These are phyloP conservation scores for Odontamblyopus rebecca DNA, from an alignment of 2,797 vertebrate species.

Conservation along the genomic window DNA sequence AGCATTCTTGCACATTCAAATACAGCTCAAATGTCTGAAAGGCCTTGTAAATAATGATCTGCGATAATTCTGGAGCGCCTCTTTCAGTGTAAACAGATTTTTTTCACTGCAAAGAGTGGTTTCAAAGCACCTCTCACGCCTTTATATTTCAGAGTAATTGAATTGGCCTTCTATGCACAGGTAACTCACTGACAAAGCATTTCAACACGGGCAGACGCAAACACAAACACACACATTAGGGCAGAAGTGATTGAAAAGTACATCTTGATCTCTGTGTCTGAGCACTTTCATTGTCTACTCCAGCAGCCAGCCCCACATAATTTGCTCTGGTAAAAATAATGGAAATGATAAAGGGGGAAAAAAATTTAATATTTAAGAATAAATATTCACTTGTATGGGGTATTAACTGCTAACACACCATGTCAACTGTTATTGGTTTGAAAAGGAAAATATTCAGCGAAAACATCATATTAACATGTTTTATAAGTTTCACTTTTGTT, in stretches of 20 bases:
- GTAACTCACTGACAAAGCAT: slow-evolving; percentile 7
- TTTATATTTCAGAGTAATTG: background rate
- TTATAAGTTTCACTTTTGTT: too few species aligned
- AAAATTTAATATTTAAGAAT: too few species aligned
- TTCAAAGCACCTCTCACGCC: slow-evolving; percentile 14
- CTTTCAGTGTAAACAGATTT: background rate
- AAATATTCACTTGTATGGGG: too few species aligned
- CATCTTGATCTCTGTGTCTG: background rate
- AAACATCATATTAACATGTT: too few species aligned
- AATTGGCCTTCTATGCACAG: background rate
- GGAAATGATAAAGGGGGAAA: too few species aligned
- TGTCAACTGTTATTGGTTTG: too few species aligned
- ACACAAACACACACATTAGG: background rate
- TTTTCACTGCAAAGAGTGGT: background rate
- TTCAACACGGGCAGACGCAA: background rate
- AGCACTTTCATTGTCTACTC: background rate
- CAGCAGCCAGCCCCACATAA: background rate
- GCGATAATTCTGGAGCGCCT: slow-evolving; percentile 14
- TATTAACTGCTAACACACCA: too few species aligned
- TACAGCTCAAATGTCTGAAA: background rate
- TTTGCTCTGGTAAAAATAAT: background rate
- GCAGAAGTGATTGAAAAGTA: background rate
- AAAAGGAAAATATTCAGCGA: too few species aligned
- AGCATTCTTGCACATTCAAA: background rate
- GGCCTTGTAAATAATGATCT: slow-evolving; percentile 10